Base-by-base conservation (phyloP, 1,140 invertebrate genomes). In the Potamilus streckersoni region DNA sequence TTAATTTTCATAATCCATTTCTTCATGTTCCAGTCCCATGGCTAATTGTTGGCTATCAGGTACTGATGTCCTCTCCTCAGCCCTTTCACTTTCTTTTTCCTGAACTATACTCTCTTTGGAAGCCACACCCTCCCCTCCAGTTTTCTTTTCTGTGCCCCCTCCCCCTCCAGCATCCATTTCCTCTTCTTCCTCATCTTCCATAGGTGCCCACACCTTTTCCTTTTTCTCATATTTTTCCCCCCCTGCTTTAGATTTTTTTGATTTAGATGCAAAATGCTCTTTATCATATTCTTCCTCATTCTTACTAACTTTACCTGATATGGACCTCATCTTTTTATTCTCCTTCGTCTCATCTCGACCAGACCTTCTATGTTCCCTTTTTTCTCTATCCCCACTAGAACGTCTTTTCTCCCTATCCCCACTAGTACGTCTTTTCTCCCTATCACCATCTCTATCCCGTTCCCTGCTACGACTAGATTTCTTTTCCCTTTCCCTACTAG, bases 121-220 rank as follows among this genome's bases (percentile, higher is more conserved):
- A 58, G 16, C 20, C 23, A 23, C 65, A 38, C 56, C 60, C 64
- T 55, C 59, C 23, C 20, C 73, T 66, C n/a, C 55, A 13, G 57
- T 23, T 14, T 31, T 55, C 57, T 69, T n/a, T 19, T 58, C 38
- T 57, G 16, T n/a, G 12, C 58, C 38, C 58, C 38, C 58, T 20
- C 11, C 38, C 38, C n/a, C 56, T 5, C n/a, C 38, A 58, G 57
- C 49, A n/a, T 69, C 56, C 49, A 77, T 72, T 38, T 77, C 75
- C 20, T 77, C 75, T 61, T 77, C 75, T 27, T 77, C 75, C 49
- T 77, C 75, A 77, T 77, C 75, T 63, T 77, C 75, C 75, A 77
- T 77, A 69, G 75, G 75, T 69, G 72, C 75, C 75, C 75, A 77
- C 6, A 73, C 75, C 49, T 77, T 77, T 20, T 71, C 69, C 11